Evolutionary conservation across 2,797 vertebrate species (phyloP).

Genomic region (Hapalemur alaotrensis): DNA sequence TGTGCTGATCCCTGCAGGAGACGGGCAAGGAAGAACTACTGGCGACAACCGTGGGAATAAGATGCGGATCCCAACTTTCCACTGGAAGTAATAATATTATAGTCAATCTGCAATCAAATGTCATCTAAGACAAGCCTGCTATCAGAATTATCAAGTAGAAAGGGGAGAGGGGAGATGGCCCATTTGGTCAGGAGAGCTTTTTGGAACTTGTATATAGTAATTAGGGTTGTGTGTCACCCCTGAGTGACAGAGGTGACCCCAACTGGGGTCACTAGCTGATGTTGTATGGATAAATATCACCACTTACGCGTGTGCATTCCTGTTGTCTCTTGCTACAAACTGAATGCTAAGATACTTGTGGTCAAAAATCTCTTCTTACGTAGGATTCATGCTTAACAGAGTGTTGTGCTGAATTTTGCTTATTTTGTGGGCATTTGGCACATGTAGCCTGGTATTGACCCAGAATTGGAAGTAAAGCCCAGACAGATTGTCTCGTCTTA

Average conservation of each 20-base stretch:
- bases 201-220: background rate
- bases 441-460: background rate
- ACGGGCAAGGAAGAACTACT: background rate
- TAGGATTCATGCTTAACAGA: background rate
- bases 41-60: background rate
- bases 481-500: background rate
- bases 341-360: background rate
- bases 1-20: background rate
- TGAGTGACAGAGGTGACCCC: background rate
- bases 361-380: background rate
- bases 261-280: background rate
- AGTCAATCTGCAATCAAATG: background rate
- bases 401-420: background rate
- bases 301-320: fast-evolving
- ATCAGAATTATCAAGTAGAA: background rate
- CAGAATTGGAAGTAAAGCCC: background rate
- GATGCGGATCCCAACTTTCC: background rate
- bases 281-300: background rate
- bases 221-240: background rate
- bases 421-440: background rate
- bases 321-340: background rate
- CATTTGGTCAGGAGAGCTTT: background rate
- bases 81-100: background rate
- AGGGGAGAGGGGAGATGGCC: background rate
- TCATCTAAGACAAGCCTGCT: background rate